Evolutionary conservation across 2,797 vertebrate species (phyloP), one percentile per base, ranked within the genome.

Genomic region (Amblyopsis hoosieri): DNA sequence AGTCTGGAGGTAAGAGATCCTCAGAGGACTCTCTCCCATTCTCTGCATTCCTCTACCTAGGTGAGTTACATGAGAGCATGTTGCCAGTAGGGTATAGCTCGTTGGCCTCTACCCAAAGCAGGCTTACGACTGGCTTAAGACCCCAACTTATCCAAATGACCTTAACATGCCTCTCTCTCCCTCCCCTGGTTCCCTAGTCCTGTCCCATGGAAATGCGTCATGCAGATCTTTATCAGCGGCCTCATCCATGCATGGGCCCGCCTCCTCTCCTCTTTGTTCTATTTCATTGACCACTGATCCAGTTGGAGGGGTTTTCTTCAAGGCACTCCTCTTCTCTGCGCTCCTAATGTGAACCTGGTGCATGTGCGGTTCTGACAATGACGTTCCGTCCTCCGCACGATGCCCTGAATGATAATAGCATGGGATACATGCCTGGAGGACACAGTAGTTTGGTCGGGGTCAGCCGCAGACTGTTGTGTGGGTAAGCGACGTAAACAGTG

Each of bases 181-280:
- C 31, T 47, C 58, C 59, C n/a, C 15, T 7, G 13, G 4, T 29
- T 3, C 31, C 19, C 4, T 11, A 45, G 31, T 42, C 42, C 42
- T 46, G 71, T 82, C 79, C 58, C 6, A n/a, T 82, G 78, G 76
- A 87, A 84, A 80, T 78, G 68, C 74, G 8, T 75, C 81, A 80
- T 74, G 74, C 80, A 85, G 86, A 90, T 89, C 82, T 74, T 89
- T 88, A 90, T 90, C 90, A 79, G 72, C 59, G 62, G 65, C 69
- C 64, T 69, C 75, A 77, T 85, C 87, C 79, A 74, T 83, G 80
- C 77, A 66, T 58, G 1, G 82, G 68, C 85, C 86, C 79, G 74
- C 62, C 57, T 53, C 23, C 65, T 72, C 15, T 70, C 75, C 3
- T 33, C 78, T 83, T 88, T 89, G 80, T 87, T 88, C 86, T 80